Base-by-base conservation (phyloP, 2,797 vertebrate genomes). In the Protonibea diacanthus region DNA sequence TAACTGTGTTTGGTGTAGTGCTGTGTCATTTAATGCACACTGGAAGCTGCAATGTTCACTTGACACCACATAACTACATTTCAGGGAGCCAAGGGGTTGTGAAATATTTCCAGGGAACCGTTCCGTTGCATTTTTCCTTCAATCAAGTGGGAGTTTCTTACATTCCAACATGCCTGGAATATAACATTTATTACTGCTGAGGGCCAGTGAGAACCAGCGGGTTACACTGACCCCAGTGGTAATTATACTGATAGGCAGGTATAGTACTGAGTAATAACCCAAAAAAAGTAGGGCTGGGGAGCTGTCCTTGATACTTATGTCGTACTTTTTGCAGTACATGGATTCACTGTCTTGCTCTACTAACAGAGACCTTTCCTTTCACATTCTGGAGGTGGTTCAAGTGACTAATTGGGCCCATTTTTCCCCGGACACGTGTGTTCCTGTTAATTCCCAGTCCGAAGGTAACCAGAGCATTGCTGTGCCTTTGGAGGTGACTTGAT, bases 321-420 rank as follows among this genome's bases (percentile, higher is more conserved):
- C 3, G 6, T 61, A 18, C 3, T 20, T 74, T 80, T 48, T 25
- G 25, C 75, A 67, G 64, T 49, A 53, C 52, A 71, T 61, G 60
- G 17, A 73, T 69, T 77, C 49, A 55, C 51, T 66, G 48, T 62
- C 62, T 70, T 79, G 71, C 55, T 78, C 79, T 49, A 69, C 52
- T 80, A 83, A 90, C 71, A 65, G 59, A 83, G 68, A 76, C 71
- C 76, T 80, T 73, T 63, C 71, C 67, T 78, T 61, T 81, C 74
- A 61, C 58, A 70, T 38, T 78, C 49, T 81, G 51, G 73, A 82
- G 76, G 68, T 81, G 74, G 72, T 70, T 77, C 75, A 73, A 29
- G 48, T 87, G 74, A 83, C 73, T 90, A 87, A 90, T 87, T 87
- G 81, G 81, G 10, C 48, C 20, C 23, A 42, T 56, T 80, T 78